Conservation (phyloP, 2,888 invertebrate species). For the Strigamia maritima region DNA sequence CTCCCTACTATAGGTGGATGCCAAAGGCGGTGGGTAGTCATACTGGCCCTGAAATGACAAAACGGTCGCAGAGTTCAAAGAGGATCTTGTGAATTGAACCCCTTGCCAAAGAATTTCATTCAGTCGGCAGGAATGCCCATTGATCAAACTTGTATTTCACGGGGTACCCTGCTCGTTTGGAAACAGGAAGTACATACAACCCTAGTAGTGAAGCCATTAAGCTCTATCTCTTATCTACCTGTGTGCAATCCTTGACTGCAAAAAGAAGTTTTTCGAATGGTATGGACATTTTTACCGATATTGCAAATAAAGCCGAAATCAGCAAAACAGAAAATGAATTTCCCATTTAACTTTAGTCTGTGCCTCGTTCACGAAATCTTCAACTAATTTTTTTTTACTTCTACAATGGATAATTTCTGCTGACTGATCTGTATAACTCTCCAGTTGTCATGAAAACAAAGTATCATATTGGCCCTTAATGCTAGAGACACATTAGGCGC, state of each 20-base stretch:
- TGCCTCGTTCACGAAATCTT: no score
- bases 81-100: not conserved
- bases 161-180: not conserved
- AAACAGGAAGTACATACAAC: slow-evolving; percentile 10
- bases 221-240: not conserved
- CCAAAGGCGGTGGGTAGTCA: slow-evolving; percentile 39
- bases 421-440: no score
- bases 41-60: slow-evolving; percentile 43
- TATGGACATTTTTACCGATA: no score
- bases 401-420: no score
- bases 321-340: no score
- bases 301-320: no score
- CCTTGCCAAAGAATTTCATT: slow-evolving; percentile 17
- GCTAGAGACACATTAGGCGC: no score
- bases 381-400: no score
- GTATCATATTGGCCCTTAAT: no score
- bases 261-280: not conserved
- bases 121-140: not conserved
- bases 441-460: no score
- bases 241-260: not conserved
- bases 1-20: not conserved
- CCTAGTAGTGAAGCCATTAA: not conserved
- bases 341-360: no score
- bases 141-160: not conserved
- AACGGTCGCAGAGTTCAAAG: not conserved